phyloP scores from a whole-genome alignment of 2,888 invertebrate species.

The Erebia aethiops region DNA sequence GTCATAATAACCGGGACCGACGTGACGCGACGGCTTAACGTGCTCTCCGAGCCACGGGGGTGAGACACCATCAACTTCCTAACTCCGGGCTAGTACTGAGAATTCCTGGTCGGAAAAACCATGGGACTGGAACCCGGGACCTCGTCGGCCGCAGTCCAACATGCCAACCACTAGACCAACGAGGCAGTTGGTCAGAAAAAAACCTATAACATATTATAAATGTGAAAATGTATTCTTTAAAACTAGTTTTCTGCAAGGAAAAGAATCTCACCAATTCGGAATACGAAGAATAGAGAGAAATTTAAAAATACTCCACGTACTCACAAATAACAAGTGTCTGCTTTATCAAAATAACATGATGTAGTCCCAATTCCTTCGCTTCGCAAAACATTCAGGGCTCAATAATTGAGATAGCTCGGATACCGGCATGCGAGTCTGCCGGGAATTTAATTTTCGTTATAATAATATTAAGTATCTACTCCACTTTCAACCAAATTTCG shows the following conservation, averaged over 20 bases:
- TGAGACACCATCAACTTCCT: no score
- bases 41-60: no score
- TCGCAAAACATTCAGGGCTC: conserved; percentile 18
- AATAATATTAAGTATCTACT: conserved; percentile 8
- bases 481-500: conserved; percentile 8
- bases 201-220: no score
- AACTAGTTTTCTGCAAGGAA: not conserved
- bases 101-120: no score
- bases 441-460: conserved; percentile 34
- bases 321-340: not conserved
- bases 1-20: no score
- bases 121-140: no score
- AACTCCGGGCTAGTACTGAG: no score
- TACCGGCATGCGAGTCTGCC: conserved; percentile 15
- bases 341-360: not conserved
- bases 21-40: no score
- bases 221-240: no score
- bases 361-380: not conserved
- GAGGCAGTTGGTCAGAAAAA: no score
- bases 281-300: not conserved
- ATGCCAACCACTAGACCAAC: no score
- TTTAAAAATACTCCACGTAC: not conserved
- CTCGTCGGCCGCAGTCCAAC: no score
- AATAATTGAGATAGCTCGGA: conserved; percentile 30
- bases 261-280: not conserved